Conservation (phyloP, 2,113 vertebrate species). For the Andinoacara biseriatus region DNA sequence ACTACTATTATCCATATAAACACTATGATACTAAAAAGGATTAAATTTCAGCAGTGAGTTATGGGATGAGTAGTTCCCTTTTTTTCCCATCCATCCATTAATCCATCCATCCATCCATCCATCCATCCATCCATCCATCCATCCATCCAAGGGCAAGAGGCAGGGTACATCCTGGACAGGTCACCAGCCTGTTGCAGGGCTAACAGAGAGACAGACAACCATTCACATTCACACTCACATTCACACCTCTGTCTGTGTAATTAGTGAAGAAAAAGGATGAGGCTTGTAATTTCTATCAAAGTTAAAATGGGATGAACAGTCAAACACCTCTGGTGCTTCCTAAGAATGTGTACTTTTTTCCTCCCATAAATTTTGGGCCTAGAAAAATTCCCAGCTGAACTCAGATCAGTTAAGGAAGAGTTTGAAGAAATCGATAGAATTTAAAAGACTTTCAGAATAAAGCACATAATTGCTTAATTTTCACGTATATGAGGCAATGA, state of each 20-base stretch:
- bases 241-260: neutral
- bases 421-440: neutral
- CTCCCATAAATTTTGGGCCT: neutral
- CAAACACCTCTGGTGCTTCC: neutral
- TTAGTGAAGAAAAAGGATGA: neutral
- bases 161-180: no score
- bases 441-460: neutral
- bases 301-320: neutral
- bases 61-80: neutral
- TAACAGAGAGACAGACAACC: no score
- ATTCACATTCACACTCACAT: no score
- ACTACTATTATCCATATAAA: neutral
- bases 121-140: no score
- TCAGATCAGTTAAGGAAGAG: neutral
- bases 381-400: neutral
- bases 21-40: neutral
- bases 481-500: no score
- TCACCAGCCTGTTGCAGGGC: no score
- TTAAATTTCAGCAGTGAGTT: neutral
- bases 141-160: no score
- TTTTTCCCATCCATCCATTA: no score
- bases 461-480: no score
- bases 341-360: neutral
- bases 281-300: neutral
- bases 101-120: no score